phyloP scores from a whole-genome alignment of 2,888 invertebrate genomes.

The Harpagoxenus sublaevis region DNA sequence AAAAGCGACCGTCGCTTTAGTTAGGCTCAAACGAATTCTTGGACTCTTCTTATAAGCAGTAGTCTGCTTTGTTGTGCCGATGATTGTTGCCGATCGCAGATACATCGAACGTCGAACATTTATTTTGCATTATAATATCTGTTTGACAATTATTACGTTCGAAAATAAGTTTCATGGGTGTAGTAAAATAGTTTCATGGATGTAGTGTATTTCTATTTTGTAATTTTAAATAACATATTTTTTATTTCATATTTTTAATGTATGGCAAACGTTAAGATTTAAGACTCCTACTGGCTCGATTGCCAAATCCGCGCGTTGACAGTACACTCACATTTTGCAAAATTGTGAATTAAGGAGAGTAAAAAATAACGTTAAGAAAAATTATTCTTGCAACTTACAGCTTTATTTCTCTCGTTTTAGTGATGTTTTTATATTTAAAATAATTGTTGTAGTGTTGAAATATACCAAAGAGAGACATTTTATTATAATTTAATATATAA shows the following conservation, averaged over 20 bases:
- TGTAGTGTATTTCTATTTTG: neutral
- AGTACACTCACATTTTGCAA: too few species aligned
- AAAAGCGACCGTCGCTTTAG: constrained; percentile 78
- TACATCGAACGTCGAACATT: neutral
- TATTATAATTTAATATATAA: too few species aligned
- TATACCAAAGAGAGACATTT: too few species aligned
- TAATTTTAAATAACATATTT: neutral
- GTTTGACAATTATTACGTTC: neutral
- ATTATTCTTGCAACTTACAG: too few species aligned
- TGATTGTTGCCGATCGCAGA: constrained; percentile 2
- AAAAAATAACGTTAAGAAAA: too few species aligned
- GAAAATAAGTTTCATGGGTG: neutral
- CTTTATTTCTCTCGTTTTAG: too few species aligned
- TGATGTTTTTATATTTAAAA: too few species aligned
- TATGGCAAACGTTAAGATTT: neutral
- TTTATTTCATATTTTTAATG: neutral
- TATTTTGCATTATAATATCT: neutral
- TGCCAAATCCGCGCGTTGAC: too few species aligned
- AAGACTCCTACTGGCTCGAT: too few species aligned
- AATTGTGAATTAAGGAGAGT: too few species aligned
- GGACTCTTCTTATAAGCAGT: constrained; percentile 74
- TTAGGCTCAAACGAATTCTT: constrained; percentile 83
- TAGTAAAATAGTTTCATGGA: neutral
- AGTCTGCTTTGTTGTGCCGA: constrained; percentile 45
- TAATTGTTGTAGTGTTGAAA: too few species aligned